phyloP scores from a whole-genome alignment of 2,888 invertebrate genomes.

The Nudaria mundana region DNA sequence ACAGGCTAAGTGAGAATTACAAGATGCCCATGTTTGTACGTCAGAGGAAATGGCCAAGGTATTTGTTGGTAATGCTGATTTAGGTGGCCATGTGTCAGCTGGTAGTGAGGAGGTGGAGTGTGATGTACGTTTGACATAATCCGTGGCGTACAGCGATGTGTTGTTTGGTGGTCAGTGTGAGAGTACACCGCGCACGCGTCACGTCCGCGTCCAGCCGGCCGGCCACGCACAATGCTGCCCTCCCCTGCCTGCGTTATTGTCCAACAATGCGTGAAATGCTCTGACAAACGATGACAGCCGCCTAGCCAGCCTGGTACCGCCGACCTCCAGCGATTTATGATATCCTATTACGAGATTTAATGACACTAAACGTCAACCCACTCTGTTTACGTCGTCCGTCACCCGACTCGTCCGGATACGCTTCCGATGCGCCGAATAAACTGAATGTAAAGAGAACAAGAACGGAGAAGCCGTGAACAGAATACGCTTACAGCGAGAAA shows the following conservation, averaged over 20 bases:
- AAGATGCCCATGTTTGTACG: conserved; percentile 22
- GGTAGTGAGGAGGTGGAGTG: conserved; percentile 24
- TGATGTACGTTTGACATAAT: conserved; percentile 17
- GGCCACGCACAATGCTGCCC: conserved; percentile 58
- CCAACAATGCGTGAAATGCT: conserved; percentile 81
- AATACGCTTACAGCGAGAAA: conserved; percentile 52
- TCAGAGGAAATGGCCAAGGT: conserved; percentile 16
- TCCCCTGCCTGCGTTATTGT: conserved; percentile 73
- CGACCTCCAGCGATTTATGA: conserved; percentile 79
- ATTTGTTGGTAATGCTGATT: conserved; percentile 25
- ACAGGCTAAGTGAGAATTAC: conserved; percentile 55
- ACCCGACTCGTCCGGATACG: conserved; percentile 43
- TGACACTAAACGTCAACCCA: conserved; percentile 73
- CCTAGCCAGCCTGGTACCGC: conserved; percentile 63
- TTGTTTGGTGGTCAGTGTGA: conserved; percentile 9
- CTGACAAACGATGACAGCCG: conserved; percentile 82
- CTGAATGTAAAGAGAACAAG: conserved; percentile 44
- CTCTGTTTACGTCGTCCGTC: conserved; percentile 60
- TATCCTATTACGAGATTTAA: conserved; percentile 81
- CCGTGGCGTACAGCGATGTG: conserved; percentile 14
- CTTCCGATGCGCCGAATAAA: conserved; percentile 47
- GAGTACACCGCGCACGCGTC: conserved; percentile 41
- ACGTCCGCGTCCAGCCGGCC: conserved; percentile 53
- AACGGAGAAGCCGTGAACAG: conserved; percentile 52
- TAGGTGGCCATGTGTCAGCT: conserved; percentile 22